Percentiles rank a stretch among this genome's conserved stretches.
These are phyloP conservation scores for Napeogenes sylphis DNA, from an alignment of 2,888 invertebrate species.

Conservation along the genomic window DNA sequence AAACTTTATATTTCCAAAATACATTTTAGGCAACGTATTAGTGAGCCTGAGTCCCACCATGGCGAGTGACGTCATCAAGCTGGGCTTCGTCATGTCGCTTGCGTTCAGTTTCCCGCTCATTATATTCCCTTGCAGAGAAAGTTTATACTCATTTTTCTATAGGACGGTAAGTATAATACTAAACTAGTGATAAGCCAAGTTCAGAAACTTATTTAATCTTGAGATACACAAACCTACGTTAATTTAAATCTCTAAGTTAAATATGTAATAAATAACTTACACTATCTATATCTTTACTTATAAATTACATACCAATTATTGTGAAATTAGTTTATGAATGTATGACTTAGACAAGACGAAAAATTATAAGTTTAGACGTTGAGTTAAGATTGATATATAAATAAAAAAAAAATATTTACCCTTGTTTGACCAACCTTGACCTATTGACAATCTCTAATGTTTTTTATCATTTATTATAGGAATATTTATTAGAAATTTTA, in stretches of 20 bases:
- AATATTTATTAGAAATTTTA: too few relatives aligned
- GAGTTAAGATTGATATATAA: too few relatives aligned
- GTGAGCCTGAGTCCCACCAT: conserved; percentile 89
- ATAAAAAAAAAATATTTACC: too few relatives aligned
- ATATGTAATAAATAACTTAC: not conserved
- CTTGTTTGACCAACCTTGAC: too few relatives aligned
- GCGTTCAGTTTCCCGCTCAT: conserved; percentile 98
- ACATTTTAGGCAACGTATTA: conserved; percentile 88
- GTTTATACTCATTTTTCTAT: conserved; percentile 93
- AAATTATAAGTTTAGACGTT: too few relatives aligned
- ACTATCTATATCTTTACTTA: not conserved
- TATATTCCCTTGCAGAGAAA: conserved; percentile 96
- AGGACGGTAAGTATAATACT: conserved; percentile 79
- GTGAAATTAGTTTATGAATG: too few relatives aligned
- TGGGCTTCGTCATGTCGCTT: conserved; percentile 95
- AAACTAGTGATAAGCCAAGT: too few relatives aligned
- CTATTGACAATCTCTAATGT: too few relatives aligned
- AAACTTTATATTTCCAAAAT: conserved; percentile 4
- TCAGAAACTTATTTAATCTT: too few relatives aligned
- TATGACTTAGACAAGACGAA: too few relatives aligned
- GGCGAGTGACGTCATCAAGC: conserved; percentile 92
- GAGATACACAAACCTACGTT: not conserved
- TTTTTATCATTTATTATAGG: too few relatives aligned
- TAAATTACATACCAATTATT: too few relatives aligned
- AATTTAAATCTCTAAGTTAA: not conserved